A percentile compares a stretch with the other conserved stretches of the same genome.
phyloP scores from a whole-genome alignment of 1,140 invertebrate species.

The Coptotermes formosanus region DNA sequence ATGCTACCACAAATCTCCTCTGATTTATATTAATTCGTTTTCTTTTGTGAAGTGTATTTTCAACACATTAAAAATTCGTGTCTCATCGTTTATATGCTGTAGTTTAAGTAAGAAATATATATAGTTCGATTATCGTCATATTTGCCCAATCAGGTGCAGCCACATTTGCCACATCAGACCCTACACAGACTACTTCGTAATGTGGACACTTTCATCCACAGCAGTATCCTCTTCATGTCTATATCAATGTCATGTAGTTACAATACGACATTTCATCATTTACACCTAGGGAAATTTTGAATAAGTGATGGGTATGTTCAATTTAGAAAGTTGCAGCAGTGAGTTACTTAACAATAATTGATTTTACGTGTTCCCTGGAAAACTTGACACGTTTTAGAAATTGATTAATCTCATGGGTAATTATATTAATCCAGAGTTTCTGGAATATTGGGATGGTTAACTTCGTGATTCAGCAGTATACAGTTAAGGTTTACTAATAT shows the following conservation, averaged over 20 bases:
- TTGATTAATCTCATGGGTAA: background rate
- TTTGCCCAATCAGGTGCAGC: no score
- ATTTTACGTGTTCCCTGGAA: background rate
- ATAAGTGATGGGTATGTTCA: background rate
- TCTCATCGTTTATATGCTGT: no score
- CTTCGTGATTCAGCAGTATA: background rate
- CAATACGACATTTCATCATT: background rate
- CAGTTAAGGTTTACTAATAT: background rate
- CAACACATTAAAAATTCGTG: no score
- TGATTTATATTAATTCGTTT: no score
- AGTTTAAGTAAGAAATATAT: no score
- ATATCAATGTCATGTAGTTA: background rate
- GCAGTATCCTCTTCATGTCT: background rate
- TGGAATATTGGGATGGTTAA: background rate
- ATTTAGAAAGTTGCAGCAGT: background rate
- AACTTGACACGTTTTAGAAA: background rate
- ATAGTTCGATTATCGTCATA: no score
- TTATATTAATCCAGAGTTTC: background rate
- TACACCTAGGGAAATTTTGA: background rate
- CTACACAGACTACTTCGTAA: background rate
- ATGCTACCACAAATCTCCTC: no score
- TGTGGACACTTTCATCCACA: no score
- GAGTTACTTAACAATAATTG: background rate
- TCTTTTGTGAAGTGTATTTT: no score
- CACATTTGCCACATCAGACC: background rate